Percentiles rank a stretch among this genome's conserved stretches.
These are phyloP conservation scores for Aphodius sticticus DNA, from an alignment of 2,888 invertebrate genomes.

Conservation along the genomic window DNA sequence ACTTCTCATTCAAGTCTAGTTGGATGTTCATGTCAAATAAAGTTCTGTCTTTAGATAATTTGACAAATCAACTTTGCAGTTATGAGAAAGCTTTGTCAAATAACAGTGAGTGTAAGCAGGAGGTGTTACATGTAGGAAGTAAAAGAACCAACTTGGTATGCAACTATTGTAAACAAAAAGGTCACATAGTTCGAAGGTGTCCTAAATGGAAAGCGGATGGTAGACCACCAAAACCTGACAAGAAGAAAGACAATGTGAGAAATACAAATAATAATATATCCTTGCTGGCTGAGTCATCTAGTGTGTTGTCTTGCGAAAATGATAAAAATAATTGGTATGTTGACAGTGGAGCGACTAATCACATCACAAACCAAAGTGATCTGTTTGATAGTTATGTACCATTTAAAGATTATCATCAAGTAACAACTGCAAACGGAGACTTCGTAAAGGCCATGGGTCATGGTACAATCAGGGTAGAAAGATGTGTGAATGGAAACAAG, in stretches of 20 bases:
- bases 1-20: constrained; percentile 36
- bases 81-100: constrained; percentile 17
- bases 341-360: background rate
- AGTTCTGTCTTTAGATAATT: constrained; percentile 28
- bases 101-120: background rate
- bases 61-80: constrained; percentile 32
- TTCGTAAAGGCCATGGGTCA: background rate
- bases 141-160: background rate
- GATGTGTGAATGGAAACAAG: background rate
- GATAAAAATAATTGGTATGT: background rate
- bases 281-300: background rate
- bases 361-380: background rate
- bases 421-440: background rate
- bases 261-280: background rate
- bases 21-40: constrained; percentile 34
- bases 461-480: background rate
- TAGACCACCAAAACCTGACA: constrained; percentile 15
- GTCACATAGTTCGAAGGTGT: constrained; percentile 5
- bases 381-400: background rate
- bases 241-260: background rate
- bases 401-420: background rate
- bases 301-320: background rate
- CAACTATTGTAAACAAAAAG: background rate
- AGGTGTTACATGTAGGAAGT: background rate
- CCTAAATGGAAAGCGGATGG: constrained; percentile 8